Evolutionary conservation across 2,888 invertebrate genomes (phyloP).

Genomic region (Gymnoscelis rufifasciata): DNA sequence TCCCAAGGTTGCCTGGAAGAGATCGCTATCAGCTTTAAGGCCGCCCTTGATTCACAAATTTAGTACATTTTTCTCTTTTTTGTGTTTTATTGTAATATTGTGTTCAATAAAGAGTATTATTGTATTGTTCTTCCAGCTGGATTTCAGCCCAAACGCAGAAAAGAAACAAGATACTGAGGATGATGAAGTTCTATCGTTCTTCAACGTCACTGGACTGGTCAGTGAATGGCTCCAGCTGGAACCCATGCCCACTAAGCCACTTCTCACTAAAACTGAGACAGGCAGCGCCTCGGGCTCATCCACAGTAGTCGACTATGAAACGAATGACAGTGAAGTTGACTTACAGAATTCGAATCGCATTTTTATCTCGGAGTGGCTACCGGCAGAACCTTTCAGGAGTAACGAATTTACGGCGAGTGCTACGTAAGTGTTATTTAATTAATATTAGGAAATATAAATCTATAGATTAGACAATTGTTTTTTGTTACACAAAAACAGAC

Average conservation of each 20-base stretch:
- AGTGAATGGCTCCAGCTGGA: conserved; percentile 63
- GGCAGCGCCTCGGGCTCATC: conserved; percentile 32
- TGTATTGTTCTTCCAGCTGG: conserved; percentile 15
- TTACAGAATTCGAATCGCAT: conserved; percentile 33
- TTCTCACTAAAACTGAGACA: conserved; percentile 28
- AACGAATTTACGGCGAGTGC: conserved; percentile 79
- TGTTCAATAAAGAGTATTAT: no score
- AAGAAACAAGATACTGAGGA: conserved; percentile 27
- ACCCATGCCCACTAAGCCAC: conserved; percentile 46
- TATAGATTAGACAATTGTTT: no score
- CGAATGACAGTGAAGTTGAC: conserved; percentile 15
- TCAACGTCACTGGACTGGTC: conserved; percentile 59
- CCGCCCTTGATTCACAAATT: no score
- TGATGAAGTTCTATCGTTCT: conserved; percentile 53
- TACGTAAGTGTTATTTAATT: conserved; percentile 76
- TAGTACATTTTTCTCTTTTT: no score
- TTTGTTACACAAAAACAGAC: no score
- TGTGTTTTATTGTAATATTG: no score
- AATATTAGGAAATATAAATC: no score
- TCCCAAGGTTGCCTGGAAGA: no score
- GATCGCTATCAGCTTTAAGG: no score
- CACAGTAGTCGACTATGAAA: conserved; percentile 28
- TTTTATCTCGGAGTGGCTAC: conserved; percentile 79
- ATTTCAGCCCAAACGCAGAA: conserved; percentile 8
- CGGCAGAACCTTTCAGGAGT: conserved; percentile 69